These are phyloP conservation scores for Botia almorhae DNA, from an alignment of 2,797 vertebrate species.

Conservation along the genomic window DNA sequence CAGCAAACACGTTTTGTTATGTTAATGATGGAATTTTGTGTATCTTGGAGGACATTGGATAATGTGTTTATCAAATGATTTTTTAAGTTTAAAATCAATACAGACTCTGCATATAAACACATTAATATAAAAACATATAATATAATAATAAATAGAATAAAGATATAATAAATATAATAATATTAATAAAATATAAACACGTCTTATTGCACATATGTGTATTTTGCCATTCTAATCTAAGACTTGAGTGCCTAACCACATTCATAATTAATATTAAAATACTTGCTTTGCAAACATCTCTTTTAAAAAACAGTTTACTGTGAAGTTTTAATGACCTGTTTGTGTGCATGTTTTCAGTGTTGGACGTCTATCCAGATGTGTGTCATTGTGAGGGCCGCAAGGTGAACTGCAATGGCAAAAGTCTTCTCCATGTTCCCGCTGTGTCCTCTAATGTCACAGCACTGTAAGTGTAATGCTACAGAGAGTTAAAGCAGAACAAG, in stretches of 20 bases:
- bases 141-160: too few relatives aligned
- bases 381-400: constrained; percentile 63
- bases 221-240: constrained; percentile 17
- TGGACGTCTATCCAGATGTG: constrained; percentile 60
- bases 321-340: neutral
- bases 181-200: too few relatives aligned
- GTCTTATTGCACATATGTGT: neutral
- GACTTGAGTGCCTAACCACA: neutral
- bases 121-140: neutral
- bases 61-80: constrained; percentile 12
- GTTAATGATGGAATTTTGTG: neutral
- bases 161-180: too few relatives aligned
- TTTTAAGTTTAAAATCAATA: constrained; percentile 7
- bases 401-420: constrained; percentile 65
- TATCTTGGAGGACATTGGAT: neutral
- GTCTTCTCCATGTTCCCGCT: constrained; percentile 60
- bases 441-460: constrained; percentile 66
- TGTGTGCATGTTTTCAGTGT: constrained; percentile 57
- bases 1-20: constrained; percentile 7
- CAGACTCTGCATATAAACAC: neutral
- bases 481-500: neutral
- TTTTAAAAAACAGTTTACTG: too few relatives aligned
- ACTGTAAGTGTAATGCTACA: constrained; percentile 67
- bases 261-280: constrained; percentile 20
- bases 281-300: too few relatives aligned